These are phyloP conservation scores for Microtus pennsylvanicus DNA, from an alignment of 2,113 vertebrate species.

Conservation along the genomic window DNA sequence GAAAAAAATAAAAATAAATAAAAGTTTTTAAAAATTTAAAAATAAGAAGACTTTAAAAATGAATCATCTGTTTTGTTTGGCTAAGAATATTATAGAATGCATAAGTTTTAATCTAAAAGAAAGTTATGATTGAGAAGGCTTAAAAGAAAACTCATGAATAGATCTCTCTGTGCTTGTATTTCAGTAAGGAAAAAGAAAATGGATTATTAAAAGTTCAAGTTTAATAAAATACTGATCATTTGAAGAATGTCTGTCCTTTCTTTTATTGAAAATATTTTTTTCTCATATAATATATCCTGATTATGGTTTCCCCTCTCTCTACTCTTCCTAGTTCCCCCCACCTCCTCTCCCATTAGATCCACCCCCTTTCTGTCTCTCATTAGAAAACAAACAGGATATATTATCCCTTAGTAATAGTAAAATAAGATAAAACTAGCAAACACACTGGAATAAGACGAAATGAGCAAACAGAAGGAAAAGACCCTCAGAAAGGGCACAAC, in stretches of 20 bases:
- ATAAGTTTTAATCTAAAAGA: conserved; percentile 60
- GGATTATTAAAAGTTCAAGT: background rate
- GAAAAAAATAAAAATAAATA: conserved; percentile 17
- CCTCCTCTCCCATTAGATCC: background rate
- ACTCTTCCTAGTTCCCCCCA: background rate
- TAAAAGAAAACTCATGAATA: conserved; percentile 59
- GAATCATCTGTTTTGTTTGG: conserved; percentile 50
- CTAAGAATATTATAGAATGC: conserved; percentile 64
- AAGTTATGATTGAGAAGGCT: conserved; percentile 42
- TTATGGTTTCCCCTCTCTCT: background rate
- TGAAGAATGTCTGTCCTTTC: background rate
- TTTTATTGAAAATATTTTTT: background rate
- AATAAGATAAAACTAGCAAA: background rate
- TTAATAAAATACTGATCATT: background rate
- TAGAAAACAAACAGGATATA: background rate
- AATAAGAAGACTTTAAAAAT: conserved; percentile 33
- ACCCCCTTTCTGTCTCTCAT: background rate
- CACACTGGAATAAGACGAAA: background rate
- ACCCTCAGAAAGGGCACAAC: background rate
- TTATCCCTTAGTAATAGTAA: background rate
- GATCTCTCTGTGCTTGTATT: background rate
- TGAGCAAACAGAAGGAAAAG: background rate
- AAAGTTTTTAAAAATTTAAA: background rate
- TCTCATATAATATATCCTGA: background rate
- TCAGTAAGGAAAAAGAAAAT: conserved; percentile 37